Evolutionary conservation across 2,797 vertebrate genomes (phyloP).

Genomic region (Micropoecilia bifurca): DNA sequence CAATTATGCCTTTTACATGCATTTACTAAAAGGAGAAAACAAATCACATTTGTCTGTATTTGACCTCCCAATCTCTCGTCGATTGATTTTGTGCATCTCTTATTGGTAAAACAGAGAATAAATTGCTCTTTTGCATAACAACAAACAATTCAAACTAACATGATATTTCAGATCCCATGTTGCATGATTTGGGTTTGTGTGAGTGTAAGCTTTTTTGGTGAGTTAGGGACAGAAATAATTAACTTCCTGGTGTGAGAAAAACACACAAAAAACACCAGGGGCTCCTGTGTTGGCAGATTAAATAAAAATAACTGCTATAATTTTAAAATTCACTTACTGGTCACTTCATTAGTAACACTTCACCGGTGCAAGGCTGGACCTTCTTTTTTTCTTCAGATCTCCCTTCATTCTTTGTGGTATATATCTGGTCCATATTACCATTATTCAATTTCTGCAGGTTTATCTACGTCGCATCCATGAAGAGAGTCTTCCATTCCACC

Average conservation of each 20-base stretch:
- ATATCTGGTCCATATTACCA: not conserved
- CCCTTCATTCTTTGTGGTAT: too few relatives aligned
- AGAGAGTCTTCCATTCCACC: not conserved
- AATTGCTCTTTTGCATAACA: constrained; percentile 22
- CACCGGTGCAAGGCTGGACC: not conserved
- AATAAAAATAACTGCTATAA: not conserved
- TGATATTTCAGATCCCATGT: constrained; percentile 31
- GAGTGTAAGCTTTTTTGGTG: constrained; percentile 24
- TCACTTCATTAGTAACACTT: not conserved
- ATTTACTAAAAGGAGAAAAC: not conserved
- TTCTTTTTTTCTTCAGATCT: not conserved
- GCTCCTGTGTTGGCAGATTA: constrained; percentile 67
- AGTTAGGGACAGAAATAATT: constrained; percentile 34
- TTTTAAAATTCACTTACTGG: not conserved
- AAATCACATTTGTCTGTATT: not conserved
- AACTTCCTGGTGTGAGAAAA: constrained; percentile 32
- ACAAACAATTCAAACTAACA: constrained; percentile 52
- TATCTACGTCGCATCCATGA: not conserved
- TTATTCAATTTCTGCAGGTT: not conserved
- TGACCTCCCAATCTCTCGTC: not conserved
- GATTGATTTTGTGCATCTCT: not conserved
- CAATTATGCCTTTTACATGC: not conserved
- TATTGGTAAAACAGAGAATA: not conserved
- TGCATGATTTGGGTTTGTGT: constrained; percentile 56
- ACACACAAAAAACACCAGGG: constrained; percentile 36